Base-by-base conservation (phyloP, 2,888 invertebrate genomes). In the Acutogordius australiensis region DNA sequence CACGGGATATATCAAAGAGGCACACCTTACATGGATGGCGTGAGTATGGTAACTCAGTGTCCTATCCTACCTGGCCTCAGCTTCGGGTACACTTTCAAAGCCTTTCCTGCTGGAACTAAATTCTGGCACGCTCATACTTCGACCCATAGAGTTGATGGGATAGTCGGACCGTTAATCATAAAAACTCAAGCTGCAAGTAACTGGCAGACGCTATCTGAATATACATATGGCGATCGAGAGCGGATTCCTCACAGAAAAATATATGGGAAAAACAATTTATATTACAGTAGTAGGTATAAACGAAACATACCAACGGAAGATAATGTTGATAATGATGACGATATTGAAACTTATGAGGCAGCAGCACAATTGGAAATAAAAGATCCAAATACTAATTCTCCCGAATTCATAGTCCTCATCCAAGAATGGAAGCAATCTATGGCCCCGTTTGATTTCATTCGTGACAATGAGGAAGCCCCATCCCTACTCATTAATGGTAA, bases 101-200 rank as follows among this genome's bases (percentile, higher is more conserved):
- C 51, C 4, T 4, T 4, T n/a, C 51, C 51, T 21, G 51, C 51
- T 21, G 51, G 51, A 4, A 21, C 51, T 4, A 51, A 51, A 51
- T 51, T 51, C 23, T 51, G 51, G 51, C 51, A 51, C 23, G 51
- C 51, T 23, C 51, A 51, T 23, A 51, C 51, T n/a, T 8, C 51
- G 4, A 4, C 23, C 8, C 51, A 51, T 26, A 8, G 51, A 23
- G 51, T 51, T n/a, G 51, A 51, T 23, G 51, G 51, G n/a, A 51
- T 51, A n/a, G 51, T 51, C 23, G 51, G 51, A 21, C 8, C 18
- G 4, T 51, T 51, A 23, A 8, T 51, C 23, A n/a, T n/a, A n/a
- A n/a, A n/a, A n/a, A n/a, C n/a, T n/a, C n/a, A n/a, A n/a, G n/a
- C n/a, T n/a, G n/a, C n/a, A n/a, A n/a, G n/a, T n/a, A n/a, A n/a